Percentiles rank a stretch among this genome's conserved stretches.
These are phyloP conservation scores for Drosophila neonasuta DNA, from an alignment of 2,888 invertebrate species.

Conservation along the genomic window DNA sequence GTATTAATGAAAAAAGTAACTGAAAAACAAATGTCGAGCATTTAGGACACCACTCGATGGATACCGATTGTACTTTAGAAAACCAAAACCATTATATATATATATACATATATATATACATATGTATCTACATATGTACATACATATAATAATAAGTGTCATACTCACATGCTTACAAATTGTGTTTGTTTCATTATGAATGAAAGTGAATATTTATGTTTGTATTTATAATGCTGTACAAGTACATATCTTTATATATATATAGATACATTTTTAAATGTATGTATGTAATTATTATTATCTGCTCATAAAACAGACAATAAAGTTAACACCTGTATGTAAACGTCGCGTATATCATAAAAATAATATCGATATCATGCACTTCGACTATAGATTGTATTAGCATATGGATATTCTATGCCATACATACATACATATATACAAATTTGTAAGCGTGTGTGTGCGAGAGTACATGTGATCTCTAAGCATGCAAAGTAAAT, in stretches of 20 bases:
- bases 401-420: background rate
- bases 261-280: no score
- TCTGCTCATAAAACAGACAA: conserved; percentile 2
- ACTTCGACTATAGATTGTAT: background rate
- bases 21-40: conserved; percentile 65
- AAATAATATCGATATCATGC: background rate
- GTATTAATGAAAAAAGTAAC: conserved; percentile 74
- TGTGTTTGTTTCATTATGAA: conserved; percentile 9
- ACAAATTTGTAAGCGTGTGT: background rate
- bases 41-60: conserved; percentile 42
- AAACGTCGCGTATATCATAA: conserved; percentile 1
- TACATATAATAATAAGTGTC: background rate
- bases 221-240: background rate
- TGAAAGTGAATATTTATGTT: background rate
- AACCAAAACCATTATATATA: conserved; percentile 36
- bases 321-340: conserved; percentile 16
- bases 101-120: conserved; percentile 31
- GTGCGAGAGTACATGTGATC: conserved; percentile 2
- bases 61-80: conserved; percentile 69
- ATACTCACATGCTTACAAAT: background rate
- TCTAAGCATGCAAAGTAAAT: background rate
- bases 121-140: conserved; percentile 12
- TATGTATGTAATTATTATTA: background rate
- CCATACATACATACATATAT: background rate
- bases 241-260: background rate